These are phyloP conservation scores for Papilio elwesi DNA, from an alignment of 2,888 invertebrate genomes.

Conservation along the genomic window DNA sequence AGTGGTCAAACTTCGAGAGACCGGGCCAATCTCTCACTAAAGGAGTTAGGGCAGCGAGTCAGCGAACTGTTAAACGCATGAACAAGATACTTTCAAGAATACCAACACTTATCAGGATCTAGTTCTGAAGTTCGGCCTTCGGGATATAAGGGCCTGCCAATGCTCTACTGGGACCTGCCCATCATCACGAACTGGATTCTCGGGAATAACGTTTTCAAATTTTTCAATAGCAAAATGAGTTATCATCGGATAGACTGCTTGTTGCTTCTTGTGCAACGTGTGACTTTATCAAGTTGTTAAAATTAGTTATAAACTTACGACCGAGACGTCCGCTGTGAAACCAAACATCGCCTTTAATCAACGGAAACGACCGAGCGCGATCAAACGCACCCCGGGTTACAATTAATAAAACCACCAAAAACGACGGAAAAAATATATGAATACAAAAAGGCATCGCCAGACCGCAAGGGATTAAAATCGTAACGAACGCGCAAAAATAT, in stretches of 20 bases:
- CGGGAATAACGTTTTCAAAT: neutral
- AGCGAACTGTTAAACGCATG: too few species aligned
- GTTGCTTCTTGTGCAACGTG: too few species aligned
- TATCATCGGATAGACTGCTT: neutral
- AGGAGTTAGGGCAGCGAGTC: too few species aligned
- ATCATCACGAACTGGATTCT: neutral
- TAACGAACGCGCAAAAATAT: conserved; percentile 83
- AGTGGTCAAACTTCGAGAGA: too few species aligned
- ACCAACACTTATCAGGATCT: too few species aligned
- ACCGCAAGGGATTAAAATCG: conserved; percentile 82
- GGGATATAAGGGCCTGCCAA: too few species aligned
- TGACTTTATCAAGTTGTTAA: neutral
- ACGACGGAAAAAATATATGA: conserved; percentile 60
- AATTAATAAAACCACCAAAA: conserved; percentile 51
- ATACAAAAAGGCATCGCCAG: conserved; percentile 73
- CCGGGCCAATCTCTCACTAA: too few species aligned
- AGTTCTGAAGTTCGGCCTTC: too few species aligned
- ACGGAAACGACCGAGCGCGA: conserved; percentile 63
- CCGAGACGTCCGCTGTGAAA: conserved; percentile 57
- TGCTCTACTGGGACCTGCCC: neutral
- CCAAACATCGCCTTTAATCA: conserved; percentile 73
- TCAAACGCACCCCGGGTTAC: conserved; percentile 63
- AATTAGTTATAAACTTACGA: conserved; percentile 43
- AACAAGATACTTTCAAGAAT: too few species aligned
- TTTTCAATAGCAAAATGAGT: neutral